phyloP scores from a whole-genome alignment of 35 echinoderm and acorn worm species.

The Ophioderma brevispina region DNA sequence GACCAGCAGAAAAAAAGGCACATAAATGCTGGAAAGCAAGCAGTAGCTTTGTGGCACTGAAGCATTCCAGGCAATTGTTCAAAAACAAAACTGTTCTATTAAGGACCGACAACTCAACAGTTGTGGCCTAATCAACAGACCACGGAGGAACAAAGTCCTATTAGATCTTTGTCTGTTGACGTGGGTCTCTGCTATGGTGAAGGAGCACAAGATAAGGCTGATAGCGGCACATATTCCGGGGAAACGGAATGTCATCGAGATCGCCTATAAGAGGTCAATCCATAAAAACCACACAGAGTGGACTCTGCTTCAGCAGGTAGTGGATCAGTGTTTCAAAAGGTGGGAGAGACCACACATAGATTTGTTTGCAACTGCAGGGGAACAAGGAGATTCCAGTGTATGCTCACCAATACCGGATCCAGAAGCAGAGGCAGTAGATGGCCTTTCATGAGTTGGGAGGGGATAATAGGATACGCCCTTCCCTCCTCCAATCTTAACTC shows the following conservation, averaged over 20 bases:
- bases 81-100: background rate
- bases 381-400: background rate
- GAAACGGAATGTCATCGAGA: background rate
- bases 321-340: background rate
- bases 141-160: background rate
- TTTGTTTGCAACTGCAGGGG: background rate
- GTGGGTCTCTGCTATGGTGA: background rate
- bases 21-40: background rate
- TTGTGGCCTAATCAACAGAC: background rate
- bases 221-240: background rate
- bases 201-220: background rate
- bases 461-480: background rate
- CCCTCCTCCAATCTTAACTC: background rate
- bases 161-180: background rate
- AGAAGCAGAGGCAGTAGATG: too few species aligned
- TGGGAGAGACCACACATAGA: background rate
- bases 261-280: background rate
- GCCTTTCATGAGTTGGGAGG: background rate
- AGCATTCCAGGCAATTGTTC: too few species aligned
- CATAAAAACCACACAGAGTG: background rate
- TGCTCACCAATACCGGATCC: background rate
- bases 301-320: background rate
- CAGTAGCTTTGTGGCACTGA: too few species aligned
- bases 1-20: background rate
- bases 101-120: too few species aligned